Percentiles rank a stretch among this genome's conserved stretches.
Evolutionary conservation across 2,113 vertebrate species (phyloP).

Genomic region (Macaca nemestrina): DNA sequence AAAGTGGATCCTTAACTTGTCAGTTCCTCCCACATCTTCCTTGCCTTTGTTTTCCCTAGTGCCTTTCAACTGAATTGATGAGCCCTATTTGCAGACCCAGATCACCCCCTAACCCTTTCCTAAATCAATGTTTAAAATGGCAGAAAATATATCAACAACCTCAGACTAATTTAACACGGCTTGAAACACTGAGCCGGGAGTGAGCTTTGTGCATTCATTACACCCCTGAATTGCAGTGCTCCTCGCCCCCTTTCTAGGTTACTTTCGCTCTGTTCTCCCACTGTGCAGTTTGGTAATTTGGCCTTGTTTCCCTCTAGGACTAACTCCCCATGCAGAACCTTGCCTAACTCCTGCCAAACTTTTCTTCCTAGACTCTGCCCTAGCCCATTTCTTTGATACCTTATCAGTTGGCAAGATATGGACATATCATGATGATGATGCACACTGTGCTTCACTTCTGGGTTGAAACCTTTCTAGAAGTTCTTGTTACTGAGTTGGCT

Average conservation of each 20-base stretch:
- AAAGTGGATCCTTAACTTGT: constrained; percentile 42
- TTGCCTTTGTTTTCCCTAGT: constrained; percentile 32
- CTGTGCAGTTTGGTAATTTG: neutral
- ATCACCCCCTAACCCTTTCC: neutral
- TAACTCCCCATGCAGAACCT: neutral
- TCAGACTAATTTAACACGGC: neutral
- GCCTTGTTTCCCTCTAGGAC: neutral
- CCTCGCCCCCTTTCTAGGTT: neutral
- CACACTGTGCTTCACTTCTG: neutral
- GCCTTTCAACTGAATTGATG: neutral
- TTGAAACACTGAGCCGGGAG: neutral
- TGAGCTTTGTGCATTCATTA: constrained; percentile 16
- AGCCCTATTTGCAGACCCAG: neutral
- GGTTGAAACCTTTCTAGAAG: neutral
- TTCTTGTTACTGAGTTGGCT: neutral
- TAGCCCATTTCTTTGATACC: neutral
- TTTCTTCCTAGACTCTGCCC: neutral
- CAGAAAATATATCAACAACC: constrained; percentile 23
- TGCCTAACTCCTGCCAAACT: neutral
- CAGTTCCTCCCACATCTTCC: constrained; percentile 41
- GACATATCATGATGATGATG: neutral
- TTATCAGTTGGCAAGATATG: neutral
- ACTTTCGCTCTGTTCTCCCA: neutral
- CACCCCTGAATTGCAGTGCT: neutral
- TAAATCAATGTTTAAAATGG: constrained; percentile 2